Percentiles rank a stretch among this genome's conserved stretches.
Conservation (phyloP, 2,888 invertebrate species). For the Mactromeris polynyma region DNA sequence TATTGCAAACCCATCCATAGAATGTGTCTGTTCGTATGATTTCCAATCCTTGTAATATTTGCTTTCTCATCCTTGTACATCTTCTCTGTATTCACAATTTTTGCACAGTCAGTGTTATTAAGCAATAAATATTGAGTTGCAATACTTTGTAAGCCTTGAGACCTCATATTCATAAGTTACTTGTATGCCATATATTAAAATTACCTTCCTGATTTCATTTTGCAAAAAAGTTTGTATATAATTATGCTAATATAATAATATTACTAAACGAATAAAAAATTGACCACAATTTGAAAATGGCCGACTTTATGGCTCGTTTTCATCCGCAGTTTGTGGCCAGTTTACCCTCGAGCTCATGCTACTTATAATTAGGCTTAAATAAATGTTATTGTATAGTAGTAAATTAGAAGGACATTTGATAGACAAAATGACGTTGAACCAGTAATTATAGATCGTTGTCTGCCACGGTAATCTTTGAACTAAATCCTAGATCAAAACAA, state of each 20-base stretch:
- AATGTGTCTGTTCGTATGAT: not conserved
- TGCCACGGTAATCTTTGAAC: conserved; percentile 24
- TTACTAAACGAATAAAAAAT: conserved; percentile 1
- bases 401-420: conserved; percentile 32
- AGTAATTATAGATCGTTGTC: conserved; percentile 53
- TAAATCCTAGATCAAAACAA: conserved; percentile 39
- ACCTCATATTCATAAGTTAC: not conserved
- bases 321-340: not conserved
- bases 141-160: no score
- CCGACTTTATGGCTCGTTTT: conserved; percentile 1
- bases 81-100: not conserved
- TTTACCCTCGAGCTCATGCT: not conserved
- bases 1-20: not conserved
- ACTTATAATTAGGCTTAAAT: conserved; percentile 1
- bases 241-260: not conserved
- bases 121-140: no score
- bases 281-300: not conserved
- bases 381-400: conserved; percentile 17
- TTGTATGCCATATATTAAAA: not conserved
- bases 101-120: not conserved
- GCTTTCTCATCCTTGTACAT: not conserved
- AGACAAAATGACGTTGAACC: conserved; percentile 38
- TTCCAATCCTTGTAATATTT: not conserved
- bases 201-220: not conserved
- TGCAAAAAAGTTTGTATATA: not conserved